Base-by-base conservation (phyloP, 1,140 invertebrate genomes). In the Ostrea edulis region DNA sequence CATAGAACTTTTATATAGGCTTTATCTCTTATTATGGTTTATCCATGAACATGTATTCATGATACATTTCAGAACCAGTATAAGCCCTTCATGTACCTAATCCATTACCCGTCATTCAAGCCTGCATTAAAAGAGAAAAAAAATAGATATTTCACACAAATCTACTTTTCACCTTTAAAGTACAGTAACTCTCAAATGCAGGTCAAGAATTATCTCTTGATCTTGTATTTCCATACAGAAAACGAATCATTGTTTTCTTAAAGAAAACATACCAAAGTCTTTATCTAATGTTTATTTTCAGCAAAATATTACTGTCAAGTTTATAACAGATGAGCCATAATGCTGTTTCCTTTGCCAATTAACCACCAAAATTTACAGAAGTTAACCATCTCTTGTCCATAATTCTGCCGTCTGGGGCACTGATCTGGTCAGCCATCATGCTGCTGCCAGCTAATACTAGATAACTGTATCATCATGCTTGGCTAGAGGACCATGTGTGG, bases 51-150 rank as follows among this genome's bases (percentile, higher is more conserved):
- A 35, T 77, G 68, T 77, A 77, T 14, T 77, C 68, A 77, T 29
- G 25, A 77, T 29, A 35, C 0, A 29, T 77, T 17, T 77, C 68
- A 77, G 25, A 25, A 29, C 25, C 25, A 77, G 11, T 77, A 77
- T 35, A 77, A 20, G 55, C 55, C 55, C 55, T 62, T 29, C 14
- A 11, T 77, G 68, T 12, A 25, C 5, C 29, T 77, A 77, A 29
- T 29, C 68, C 68, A 77, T 77, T 77, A 77, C 68, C 68, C 68
- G 35, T 77, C 68, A 77, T 77, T 77, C 68, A 77, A 77, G 68
- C 68, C 68, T 77, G 68, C 68, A 77, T 77, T 77, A 77, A 77
- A 77, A 77, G 25, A 77, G 68, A 77, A 77, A 35, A 77, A 35
- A 29, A 22, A 68, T 29, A 62, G 55, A 62, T 62, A n/a, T 14